These are phyloP conservation scores for Manduca sexta DNA, from an alignment of 1,140 invertebrate genomes.

Conservation along the genomic window DNA sequence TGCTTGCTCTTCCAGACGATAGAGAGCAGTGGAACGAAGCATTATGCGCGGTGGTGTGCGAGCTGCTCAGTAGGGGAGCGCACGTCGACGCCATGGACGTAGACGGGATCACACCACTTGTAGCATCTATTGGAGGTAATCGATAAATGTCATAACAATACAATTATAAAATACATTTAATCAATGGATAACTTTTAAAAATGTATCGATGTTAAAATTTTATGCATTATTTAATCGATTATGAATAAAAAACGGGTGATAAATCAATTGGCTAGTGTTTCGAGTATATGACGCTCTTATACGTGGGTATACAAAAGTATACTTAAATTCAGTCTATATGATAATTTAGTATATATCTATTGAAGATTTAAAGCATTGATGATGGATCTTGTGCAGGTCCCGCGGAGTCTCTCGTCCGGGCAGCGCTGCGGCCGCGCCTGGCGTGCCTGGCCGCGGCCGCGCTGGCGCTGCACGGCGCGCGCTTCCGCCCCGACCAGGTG, in stretches of 20 bases:
- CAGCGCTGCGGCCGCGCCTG: slow-evolving; percentile 43
- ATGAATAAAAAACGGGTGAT: too few relatives aligned
- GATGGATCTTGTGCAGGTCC: slow-evolving; percentile 34
- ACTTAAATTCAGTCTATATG: too few relatives aligned
- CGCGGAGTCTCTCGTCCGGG: slow-evolving; percentile 48
- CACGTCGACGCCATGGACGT: slow-evolving; percentile 62
- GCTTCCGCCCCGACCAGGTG: slow-evolving; percentile 49
- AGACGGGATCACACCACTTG: slow-evolving; percentile 54
- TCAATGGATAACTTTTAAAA: too few relatives aligned
- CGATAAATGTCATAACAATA: too few relatives aligned
- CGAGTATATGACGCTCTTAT: too few relatives aligned
- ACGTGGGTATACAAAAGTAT: too few relatives aligned
- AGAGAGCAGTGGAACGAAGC: slow-evolving; percentile 36
- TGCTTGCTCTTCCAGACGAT: slow-evolving; percentile 22
- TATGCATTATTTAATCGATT: too few relatives aligned
- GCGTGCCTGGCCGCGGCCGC: slow-evolving; percentile 57
- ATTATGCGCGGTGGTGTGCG: slow-evolving; percentile 44
- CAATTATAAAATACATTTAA: too few relatives aligned
- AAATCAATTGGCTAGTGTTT: too few relatives aligned
- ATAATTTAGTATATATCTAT: too few relatives aligned
- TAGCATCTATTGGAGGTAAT: slow-evolving; percentile 55
- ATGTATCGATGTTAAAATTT: too few relatives aligned
- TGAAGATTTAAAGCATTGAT: background rate
- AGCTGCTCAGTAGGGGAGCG: slow-evolving; percentile 50
- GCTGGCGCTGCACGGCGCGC: slow-evolving; percentile 34